Conservation (phyloP, 2,888 invertebrate species). For the Stenodema calcarata region DNA sequence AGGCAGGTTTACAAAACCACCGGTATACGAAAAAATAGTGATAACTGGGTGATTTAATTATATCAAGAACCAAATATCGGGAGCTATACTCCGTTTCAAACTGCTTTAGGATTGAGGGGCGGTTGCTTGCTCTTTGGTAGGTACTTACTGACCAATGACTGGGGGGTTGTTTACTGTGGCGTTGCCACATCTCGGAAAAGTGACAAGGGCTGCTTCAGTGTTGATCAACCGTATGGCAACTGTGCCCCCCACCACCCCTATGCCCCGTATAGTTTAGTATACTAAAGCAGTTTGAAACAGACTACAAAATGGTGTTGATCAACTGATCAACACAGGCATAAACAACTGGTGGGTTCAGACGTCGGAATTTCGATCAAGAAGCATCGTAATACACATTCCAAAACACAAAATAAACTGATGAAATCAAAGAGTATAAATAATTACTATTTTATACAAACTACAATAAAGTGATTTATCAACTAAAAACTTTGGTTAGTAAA, state of each 20-base stretch:
- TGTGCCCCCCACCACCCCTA: too few species aligned
- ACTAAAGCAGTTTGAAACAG: too few species aligned
- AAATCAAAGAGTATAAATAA: not conserved
- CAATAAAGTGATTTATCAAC: not conserved
- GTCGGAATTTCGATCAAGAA: not conserved
- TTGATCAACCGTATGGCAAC: too few species aligned
- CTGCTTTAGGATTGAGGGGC: too few species aligned
- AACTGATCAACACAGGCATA: not conserved
- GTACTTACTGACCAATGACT: too few species aligned
- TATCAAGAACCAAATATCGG: not conserved
- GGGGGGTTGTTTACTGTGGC: too few species aligned
- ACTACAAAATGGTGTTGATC: not conserved
- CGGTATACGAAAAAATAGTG: not conserved
- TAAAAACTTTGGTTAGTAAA: slow-evolving; percentile 39
- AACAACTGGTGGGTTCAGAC: not conserved
- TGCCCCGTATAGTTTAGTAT: too few species aligned
- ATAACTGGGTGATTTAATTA: not conserved
- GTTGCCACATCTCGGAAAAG: too few species aligned
- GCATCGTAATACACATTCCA: not conserved
- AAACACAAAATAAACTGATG: not conserved
- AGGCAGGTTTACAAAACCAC: not conserved
- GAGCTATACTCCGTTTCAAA: too few species aligned
- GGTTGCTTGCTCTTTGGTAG: too few species aligned
- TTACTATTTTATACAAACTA: not conserved
- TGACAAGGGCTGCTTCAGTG: too few species aligned